Evolutionary conservation across 2,797 vertebrate genomes (phyloP).

Genomic region (Brotogeris chrysoptera): DNA sequence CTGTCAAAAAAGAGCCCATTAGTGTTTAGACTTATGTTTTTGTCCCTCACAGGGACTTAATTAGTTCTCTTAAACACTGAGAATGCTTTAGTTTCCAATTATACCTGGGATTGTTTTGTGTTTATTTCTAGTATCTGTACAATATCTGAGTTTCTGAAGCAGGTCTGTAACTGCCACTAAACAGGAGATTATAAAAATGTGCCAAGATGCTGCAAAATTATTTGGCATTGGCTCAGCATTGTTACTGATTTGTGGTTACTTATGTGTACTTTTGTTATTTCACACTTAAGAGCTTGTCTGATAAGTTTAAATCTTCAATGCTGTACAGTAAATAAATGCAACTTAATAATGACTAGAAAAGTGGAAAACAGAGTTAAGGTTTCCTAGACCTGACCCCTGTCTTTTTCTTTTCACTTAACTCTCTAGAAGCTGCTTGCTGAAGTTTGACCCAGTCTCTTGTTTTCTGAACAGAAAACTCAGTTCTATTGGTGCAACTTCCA

Average conservation of each 20-base stretch:
- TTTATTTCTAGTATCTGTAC: background rate
- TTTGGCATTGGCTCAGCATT: background rate
- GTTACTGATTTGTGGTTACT: background rate
- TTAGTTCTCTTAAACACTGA: background rate
- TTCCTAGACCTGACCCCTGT: background rate
- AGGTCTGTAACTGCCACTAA: background rate
- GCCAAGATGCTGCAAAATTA: background rate
- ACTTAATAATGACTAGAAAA: background rate
- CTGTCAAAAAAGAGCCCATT: background rate
- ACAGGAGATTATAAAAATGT: background rate
- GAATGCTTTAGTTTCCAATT: background rate
- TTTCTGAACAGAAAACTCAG: background rate
- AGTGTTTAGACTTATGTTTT: background rate
- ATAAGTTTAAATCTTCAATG: background rate
- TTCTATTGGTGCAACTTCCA: background rate
- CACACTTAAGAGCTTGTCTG: background rate
- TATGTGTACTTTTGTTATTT: accelerated
- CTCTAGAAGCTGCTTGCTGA: background rate
- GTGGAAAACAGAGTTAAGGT: background rate
- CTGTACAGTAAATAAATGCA: background rate
- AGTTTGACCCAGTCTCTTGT: background rate
- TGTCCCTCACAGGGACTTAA: background rate
- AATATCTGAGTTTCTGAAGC: background rate
- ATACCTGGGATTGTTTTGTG: background rate
- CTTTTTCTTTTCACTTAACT: background rate